A percentile compares a stretch with the other conserved stretches of the same genome.
Evolutionary conservation across 2,888 invertebrate species (phyloP).

Genomic region (Platycheirus rosarum): DNA sequence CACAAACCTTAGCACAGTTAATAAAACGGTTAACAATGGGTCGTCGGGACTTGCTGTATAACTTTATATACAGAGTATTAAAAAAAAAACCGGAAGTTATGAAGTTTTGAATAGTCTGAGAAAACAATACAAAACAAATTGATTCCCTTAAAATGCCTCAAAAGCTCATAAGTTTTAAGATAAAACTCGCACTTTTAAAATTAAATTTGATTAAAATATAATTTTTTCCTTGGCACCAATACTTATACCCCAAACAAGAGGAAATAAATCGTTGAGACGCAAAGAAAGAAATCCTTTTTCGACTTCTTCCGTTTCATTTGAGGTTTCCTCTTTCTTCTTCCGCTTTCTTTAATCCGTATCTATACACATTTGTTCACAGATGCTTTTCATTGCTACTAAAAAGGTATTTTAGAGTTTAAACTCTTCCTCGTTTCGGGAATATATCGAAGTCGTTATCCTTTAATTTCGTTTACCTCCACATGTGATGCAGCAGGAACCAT

Average conservation of each 20-base stretch:
- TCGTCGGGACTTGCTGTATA: too few species aligned
- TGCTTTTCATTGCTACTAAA: conserved; percentile 61
- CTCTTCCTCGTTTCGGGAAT: conserved; percentile 29
- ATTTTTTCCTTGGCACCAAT: too few species aligned
- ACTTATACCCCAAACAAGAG: conserved; percentile 5
- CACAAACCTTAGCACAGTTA: conserved; percentile 32
- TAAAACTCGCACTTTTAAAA: too few species aligned
- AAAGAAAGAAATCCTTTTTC: conserved; percentile 46
- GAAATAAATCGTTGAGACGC: conserved; percentile 7
- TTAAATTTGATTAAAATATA: too few species aligned
- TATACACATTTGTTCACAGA: conserved; percentile 56
- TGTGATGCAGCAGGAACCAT: conserved; percentile 42
- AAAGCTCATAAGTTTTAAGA: too few species aligned
- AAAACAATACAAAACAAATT: too few species aligned
- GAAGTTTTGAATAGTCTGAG: too few species aligned
- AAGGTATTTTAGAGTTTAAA: conserved; percentile 53
- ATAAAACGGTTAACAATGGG: too few species aligned
- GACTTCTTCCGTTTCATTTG: conserved; percentile 66
- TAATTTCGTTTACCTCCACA: conserved; percentile 66
- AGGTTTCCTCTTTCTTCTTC: conserved; percentile 52
- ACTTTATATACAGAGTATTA: too few species aligned
- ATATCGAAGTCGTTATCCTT: conserved; percentile 68
- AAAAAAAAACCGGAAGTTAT: too few species aligned
- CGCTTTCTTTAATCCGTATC: conserved; percentile 40
- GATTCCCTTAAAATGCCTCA: too few species aligned